phyloP scores from a whole-genome alignment of 2,113 vertebrate genomes.

The Thunnus maccoyii region DNA sequence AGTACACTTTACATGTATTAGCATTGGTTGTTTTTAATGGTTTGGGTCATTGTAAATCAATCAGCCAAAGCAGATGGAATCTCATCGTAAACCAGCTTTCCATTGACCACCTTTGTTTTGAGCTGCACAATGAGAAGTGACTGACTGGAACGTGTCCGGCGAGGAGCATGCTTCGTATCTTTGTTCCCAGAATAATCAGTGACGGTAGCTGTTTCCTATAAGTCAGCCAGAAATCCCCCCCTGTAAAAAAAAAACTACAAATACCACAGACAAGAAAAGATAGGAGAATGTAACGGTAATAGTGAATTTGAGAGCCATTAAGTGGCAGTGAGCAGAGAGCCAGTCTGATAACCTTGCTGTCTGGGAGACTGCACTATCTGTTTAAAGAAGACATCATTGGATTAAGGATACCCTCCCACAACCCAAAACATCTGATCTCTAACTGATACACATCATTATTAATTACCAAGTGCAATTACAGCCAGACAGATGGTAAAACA shows the following conservation, averaged over 20 bases:
- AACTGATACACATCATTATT: slow-evolving; percentile 89
- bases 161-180: slow-evolving; percentile 18
- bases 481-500: slow-evolving; percentile 84
- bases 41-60: slow-evolving; percentile 60
- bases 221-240: slow-evolving; percentile 43
- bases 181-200: slow-evolving; percentile 61
- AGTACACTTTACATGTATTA: slow-evolving; percentile 65
- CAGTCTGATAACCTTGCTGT: slow-evolving; percentile 87
- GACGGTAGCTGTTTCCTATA: slow-evolving; percentile 41
- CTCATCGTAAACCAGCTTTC: slow-evolving; percentile 68
- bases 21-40: slow-evolving; percentile 62
- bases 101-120: slow-evolving; percentile 61
- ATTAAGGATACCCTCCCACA: slow-evolving; percentile 85
- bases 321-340: slow-evolving; percentile 79
- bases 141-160: slow-evolving; percentile 41
- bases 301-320: slow-evolving; percentile 67
- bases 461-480: slow-evolving; percentile 91
- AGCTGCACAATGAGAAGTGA: slow-evolving; percentile 45
- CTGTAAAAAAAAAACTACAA: slow-evolving; percentile 47
- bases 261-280: slow-evolving; percentile 60
- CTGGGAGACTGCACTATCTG: slow-evolving; percentile 86
- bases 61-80: slow-evolving; percentile 60
- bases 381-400: slow-evolving; percentile 85
- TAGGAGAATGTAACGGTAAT: slow-evolving; percentile 62
- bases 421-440: slow-evolving; percentile 87